These are phyloP conservation scores for Asbolus verrucosus DNA, from an alignment of 1,140 invertebrate genomes.

Conservation along the genomic window DNA sequence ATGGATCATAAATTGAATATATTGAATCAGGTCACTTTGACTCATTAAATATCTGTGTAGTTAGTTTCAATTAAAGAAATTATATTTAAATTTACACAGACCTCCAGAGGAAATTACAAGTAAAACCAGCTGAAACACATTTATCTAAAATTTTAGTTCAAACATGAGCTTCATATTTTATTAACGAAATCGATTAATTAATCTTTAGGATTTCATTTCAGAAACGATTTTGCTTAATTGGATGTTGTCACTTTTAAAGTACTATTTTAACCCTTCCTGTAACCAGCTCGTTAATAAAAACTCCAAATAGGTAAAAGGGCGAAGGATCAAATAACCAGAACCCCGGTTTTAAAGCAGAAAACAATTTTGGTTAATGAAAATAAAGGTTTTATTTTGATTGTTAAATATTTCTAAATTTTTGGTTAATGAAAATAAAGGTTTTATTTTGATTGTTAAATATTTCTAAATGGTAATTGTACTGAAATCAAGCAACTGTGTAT, in stretches of 20 bases:
- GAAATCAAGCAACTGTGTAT: conserved; percentile 14
- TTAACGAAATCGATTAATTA: neutral
- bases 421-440: too few species aligned
- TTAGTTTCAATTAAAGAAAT: too few species aligned
- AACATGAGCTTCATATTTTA: neutral
- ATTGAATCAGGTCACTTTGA: conserved; percentile 11
- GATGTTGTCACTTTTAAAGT: conserved; percentile 1
- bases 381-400: too few species aligned
- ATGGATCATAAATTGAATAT: conserved; percentile 41
- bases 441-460: too few species aligned
- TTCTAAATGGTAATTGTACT: neutral
- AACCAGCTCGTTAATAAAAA: conserved; percentile 4
- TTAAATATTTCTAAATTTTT: too few species aligned
- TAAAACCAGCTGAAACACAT: neutral
- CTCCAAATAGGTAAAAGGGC: neutral
- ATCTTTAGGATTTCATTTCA: neutral
- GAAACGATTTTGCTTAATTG: conserved; percentile 2
- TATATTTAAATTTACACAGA: too few species aligned
- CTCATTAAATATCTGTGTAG: neutral
- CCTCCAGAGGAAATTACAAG: too few species aligned
- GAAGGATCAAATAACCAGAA: neutral
- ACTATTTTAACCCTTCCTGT: neutral
- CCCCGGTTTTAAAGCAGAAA: neutral
- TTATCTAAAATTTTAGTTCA: neutral
- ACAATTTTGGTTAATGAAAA: too few species aligned